Evolutionary conservation across 2,888 invertebrate species (phyloP), one percentile per base, ranked within the genome.

Genomic region (Pammene fasciana): DNA sequence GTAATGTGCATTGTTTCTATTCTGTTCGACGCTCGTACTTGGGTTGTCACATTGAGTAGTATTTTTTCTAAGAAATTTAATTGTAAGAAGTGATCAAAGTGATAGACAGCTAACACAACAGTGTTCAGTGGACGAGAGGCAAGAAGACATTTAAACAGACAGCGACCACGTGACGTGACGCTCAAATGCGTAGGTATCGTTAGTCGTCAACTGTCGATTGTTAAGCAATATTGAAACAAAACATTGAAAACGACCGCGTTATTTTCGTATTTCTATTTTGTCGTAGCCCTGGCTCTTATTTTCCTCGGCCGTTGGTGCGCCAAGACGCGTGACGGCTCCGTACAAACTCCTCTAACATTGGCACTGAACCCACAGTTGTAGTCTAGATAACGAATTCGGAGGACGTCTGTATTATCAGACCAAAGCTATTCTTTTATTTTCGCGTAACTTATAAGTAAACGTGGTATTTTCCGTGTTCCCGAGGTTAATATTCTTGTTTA

Each of bases 361-460:
- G 91, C 91, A 90, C 90, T 90, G 88, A 90, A 89, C 87, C 86
- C 84, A 79, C 87, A 86, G 85, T 87, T 78, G 86, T 87, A 86
- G 87, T 88, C 86, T 86, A 86, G 91, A 89, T 89, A 87, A 89
- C 87, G 87, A 82, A 82, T 83, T 81, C 82, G 85, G 77, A 84
- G 81, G 82, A 84, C 82, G 79, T 77, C 76, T 74, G 75, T 75
- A 68, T 73, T 74, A 76, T 77, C 78, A 77, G 71, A 75, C 72
- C 59, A 46, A 66, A 57, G 70, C 72, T 72, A 72, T 68, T 60
- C 59, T 59, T 56, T 38, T 72, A 72, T 72, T 67, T 70, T 71
- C 61, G 11, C 70, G 66, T 65, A 50, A 48, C 52, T 16, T 41
- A 34, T 64, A 13, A 18, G 10, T 38, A 14, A 70, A 46, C 65